Percentiles rank a stretch among this genome's conserved stretches.
These are phyloP conservation scores for Petrolisthes manimaculis DNA, from an alignment of 2,888 invertebrate species.

Conservation along the genomic window DNA sequence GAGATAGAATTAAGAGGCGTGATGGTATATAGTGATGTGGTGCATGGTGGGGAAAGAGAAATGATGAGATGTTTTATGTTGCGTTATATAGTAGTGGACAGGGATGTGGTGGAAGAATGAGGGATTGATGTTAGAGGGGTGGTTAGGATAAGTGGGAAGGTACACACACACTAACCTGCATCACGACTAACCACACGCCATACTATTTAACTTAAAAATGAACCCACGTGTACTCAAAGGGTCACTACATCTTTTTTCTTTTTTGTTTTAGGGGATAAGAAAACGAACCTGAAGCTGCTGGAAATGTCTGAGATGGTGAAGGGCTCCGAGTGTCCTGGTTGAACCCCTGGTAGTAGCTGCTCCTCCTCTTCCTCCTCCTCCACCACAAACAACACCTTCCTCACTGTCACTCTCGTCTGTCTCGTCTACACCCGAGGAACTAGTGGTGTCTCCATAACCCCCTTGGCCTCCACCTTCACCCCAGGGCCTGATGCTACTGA, in stretches of 20 bases:
- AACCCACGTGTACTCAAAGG: too few relatives aligned
- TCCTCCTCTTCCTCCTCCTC: not conserved
- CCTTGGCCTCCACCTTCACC: constrained; percentile 17
- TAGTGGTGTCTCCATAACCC: constrained; percentile 30
- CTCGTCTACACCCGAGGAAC: constrained; percentile 47
- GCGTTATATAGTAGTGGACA: not conserved
- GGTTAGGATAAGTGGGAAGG: too few relatives aligned
- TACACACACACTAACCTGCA: too few relatives aligned
- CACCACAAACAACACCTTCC: not conserved
- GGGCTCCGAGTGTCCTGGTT: constrained; percentile 37
- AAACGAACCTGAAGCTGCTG: constrained; percentile 47
- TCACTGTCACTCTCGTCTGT: constrained; percentile 17
- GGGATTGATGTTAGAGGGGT: too few relatives aligned
- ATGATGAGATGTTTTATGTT: not conserved
- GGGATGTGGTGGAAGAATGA: too few relatives aligned
- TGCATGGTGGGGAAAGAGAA: too few relatives aligned
- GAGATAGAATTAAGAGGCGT: too few relatives aligned
- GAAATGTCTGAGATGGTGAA: constrained; percentile 41
- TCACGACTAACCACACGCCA: too few relatives aligned
- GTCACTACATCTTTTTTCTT: too few relatives aligned
- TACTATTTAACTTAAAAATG: too few relatives aligned
- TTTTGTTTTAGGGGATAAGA: too few relatives aligned
- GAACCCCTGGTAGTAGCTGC: not conserved
- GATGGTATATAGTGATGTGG: too few relatives aligned
- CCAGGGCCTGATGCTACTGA: not conserved